A percentile compares a stretch with the other conserved stretches of the same genome.
Conservation (phyloP, 2,113 vertebrate genomes). For the Neofelis nebulosa region DNA sequence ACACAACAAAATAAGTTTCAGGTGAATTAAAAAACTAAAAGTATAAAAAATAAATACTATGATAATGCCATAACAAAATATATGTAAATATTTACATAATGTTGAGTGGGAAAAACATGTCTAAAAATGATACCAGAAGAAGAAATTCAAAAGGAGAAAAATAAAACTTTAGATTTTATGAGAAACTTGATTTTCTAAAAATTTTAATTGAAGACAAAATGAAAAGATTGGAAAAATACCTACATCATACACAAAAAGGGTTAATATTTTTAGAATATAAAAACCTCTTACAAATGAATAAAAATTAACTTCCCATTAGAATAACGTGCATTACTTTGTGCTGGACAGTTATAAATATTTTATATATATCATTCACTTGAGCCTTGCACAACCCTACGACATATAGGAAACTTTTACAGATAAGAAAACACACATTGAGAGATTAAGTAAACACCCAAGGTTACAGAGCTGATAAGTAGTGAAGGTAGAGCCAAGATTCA, state of each 20-base stretch:
- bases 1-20: constrained; percentile 1
- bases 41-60: background rate
- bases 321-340: background rate
- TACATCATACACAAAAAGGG: background rate
- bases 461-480: background rate
- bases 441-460: constrained; percentile 5
- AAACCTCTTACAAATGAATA: background rate
- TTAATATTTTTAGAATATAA: constrained; percentile 29
- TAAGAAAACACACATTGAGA: constrained; percentile 27
- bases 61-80: constrained; percentile 25
- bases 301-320: background rate
- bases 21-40: constrained; percentile 22
- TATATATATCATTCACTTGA: constrained; percentile 21
- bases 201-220: constrained; percentile 8
- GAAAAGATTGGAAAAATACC: background rate
- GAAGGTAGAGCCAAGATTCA: background rate
- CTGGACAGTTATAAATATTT: constrained; percentile 19
- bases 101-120: background rate
- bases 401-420: background rate
- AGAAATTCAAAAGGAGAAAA: constrained; percentile 25
- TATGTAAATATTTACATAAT: constrained; percentile 7
- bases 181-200: background rate
- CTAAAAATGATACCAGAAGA: constrained; percentile 5
- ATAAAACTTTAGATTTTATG: background rate
- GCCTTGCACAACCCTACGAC: background rate